Conservation (phyloP, 1,140 invertebrate species). For the Teleopsis dalmanni region DNA sequence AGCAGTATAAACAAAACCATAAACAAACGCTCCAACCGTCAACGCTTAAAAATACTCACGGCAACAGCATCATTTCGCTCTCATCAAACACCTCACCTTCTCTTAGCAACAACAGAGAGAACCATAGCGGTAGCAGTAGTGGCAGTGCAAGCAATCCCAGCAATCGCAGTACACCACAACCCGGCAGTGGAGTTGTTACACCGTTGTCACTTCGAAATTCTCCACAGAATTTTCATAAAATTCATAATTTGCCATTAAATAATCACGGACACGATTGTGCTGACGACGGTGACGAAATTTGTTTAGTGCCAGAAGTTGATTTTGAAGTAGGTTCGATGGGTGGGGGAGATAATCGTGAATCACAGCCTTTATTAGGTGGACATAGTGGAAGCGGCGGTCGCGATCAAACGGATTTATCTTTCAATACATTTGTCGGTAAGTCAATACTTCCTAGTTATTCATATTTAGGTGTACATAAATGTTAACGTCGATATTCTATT, state of each 20-base stretch:
- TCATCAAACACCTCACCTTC: constrained; percentile 6
- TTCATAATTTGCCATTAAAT: constrained; percentile 3
- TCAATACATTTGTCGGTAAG: constrained; percentile 75
- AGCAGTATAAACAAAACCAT: constrained; percentile 2
- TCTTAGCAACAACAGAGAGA: constrained; percentile 14
- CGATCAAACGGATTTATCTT: constrained; percentile 66
- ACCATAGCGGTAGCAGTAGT: constrained; percentile 8
- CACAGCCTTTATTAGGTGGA: constrained; percentile 73
- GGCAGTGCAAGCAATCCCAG: constrained; percentile 2
- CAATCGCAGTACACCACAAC: constrained; percentile 3
- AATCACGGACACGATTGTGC: constrained; percentile 5
- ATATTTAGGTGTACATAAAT: too few relatives aligned
- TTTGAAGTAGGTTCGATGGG: constrained; percentile 55
- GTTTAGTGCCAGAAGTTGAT: constrained; percentile 41
- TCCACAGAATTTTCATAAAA: constrained; percentile 1
- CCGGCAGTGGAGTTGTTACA: constrained; percentile 6
- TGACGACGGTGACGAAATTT: constrained; percentile 38
- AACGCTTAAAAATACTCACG: constrained; percentile 13
- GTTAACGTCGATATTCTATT: too few relatives aligned
- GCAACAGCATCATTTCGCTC: constrained; percentile 12
- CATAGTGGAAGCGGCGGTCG: constrained; percentile 52
- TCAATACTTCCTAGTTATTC: constrained; percentile 7
- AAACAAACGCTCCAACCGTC: constrained; percentile 6
- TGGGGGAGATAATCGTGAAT: constrained; percentile 70
- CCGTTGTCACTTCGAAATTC: not conserved